A percentile compares a stretch with the other conserved stretches of the same genome.
These are phyloP conservation scores for Pyrochroa serraticornis DNA, from an alignment of 2,888 invertebrate species.

Conservation along the genomic window DNA sequence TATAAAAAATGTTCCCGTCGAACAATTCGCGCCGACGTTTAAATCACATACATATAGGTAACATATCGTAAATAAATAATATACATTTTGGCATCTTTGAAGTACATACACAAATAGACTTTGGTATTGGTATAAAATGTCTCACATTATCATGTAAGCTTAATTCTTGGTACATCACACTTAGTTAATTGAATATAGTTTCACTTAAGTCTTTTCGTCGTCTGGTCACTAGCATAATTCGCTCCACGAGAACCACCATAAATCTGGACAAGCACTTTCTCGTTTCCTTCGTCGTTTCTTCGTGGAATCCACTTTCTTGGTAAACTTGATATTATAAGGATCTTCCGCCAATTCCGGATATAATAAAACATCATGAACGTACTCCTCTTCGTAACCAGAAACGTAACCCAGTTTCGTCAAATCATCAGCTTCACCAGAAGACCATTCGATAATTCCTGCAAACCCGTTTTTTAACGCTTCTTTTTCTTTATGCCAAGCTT, in stretches of 20 bases:
- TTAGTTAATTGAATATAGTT: conserved; percentile 58
- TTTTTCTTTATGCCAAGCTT: conserved; percentile 92
- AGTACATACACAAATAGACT: conserved; percentile 69
- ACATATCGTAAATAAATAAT: conserved; percentile 60
- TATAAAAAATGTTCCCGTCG: conserved; percentile 36
- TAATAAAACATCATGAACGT: conserved; percentile 85
- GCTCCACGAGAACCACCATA: conserved; percentile 60
- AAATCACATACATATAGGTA: conserved; percentile 60
- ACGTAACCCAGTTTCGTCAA: conserved; percentile 84
- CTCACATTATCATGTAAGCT: conserved; percentile 49
- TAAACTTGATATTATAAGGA: conserved; percentile 91
- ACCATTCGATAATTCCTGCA: conserved; percentile 83
- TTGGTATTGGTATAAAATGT: conserved; percentile 66
- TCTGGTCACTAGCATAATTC: conserved; percentile 53
- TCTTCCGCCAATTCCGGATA: conserved; percentile 96
- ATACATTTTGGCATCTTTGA: conserved; percentile 66
- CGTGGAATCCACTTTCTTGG: conserved; percentile 76
- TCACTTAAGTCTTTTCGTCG: conserved; percentile 39
- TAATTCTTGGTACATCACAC: conserved; percentile 58
- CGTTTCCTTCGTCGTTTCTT: conserved; percentile 77
- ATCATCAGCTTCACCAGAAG: conserved; percentile 85
- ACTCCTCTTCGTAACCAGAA: conserved; percentile 87
- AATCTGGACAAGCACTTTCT: conserved; percentile 53
- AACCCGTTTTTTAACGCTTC: conserved; percentile 81
- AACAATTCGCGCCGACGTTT: conserved; percentile 44